Percentiles rank a stretch among this genome's conserved stretches.
Evolutionary conservation across 2,888 invertebrate species (phyloP).

Genomic region (Hyles lineata): DNA sequence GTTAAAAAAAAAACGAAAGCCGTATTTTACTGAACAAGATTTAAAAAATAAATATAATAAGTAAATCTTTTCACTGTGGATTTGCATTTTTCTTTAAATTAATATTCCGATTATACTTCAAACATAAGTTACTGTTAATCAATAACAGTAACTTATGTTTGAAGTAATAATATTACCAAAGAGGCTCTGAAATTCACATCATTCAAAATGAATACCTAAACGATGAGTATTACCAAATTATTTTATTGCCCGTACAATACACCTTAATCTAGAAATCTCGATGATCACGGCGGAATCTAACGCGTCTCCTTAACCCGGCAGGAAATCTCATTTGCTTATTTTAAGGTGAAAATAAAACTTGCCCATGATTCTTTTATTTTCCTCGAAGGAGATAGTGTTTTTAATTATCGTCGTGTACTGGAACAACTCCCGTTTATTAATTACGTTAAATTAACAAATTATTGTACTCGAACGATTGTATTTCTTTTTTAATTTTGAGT

Average conservation of each 20-base stretch:
- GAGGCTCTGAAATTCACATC: too few relatives aligned
- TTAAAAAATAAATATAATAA: too few relatives aligned
- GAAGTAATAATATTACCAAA: too few relatives aligned
- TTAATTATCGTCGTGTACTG: conserved; percentile 9
- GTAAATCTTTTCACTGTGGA: too few relatives aligned
- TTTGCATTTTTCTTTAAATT: too few relatives aligned
- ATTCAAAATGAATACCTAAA: too few relatives aligned
- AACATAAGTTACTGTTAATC: too few relatives aligned
- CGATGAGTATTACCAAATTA: too few relatives aligned
- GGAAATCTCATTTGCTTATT: conserved; percentile 45
- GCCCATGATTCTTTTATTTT: not conserved
- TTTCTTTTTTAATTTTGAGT: not conserved
- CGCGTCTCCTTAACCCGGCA: conserved; percentile 8
- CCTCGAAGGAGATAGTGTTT: conserved; percentile 20
- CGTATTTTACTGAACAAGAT: too few relatives aligned
- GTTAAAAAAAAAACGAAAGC: too few relatives aligned
- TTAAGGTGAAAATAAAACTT: conserved; percentile 25
- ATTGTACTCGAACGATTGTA: not conserved
- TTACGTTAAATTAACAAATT: not conserved
- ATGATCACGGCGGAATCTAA: not conserved
- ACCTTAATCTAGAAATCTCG: not conserved
- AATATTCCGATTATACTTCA: too few relatives aligned
- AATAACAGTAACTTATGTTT: too few relatives aligned
- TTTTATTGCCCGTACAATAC: not conserved
- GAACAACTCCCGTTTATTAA: conserved; percentile 9